Conservation (phyloP, 2,797 vertebrate species). For the Tenualosa ilisha region DNA sequence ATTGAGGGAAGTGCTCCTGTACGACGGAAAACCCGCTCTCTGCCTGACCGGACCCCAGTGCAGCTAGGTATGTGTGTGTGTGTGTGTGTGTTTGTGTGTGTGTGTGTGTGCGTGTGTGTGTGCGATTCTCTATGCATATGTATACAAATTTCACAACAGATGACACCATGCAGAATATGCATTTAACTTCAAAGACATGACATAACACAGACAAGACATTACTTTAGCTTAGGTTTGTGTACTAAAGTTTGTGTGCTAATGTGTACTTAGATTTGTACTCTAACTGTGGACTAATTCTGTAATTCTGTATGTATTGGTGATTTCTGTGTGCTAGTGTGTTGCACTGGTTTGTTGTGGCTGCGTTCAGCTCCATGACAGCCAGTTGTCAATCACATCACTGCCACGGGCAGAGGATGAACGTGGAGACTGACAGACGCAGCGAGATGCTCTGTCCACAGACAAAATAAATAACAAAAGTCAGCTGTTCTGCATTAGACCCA, state of each 20-base stretch:
- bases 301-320: not conserved
- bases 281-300: not conserved
- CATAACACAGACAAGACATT: not conserved
- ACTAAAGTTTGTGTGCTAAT: too few relatives aligned
- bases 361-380: not conserved
- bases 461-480: conserved; percentile 3
- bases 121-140: not conserved
- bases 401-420: not conserved
- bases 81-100: conserved; percentile 28
- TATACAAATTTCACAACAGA: too few relatives aligned
- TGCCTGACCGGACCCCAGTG: conserved; percentile 80
- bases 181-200: too few relatives aligned
- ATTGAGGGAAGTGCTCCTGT: conserved; percentile 79
- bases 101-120: not conserved
- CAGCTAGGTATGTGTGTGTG: conserved; percentile 34
- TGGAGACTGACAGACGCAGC: not conserved
- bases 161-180: too few relatives aligned
- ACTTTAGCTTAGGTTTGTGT: not conserved
- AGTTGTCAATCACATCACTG: not conserved
- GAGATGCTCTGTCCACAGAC: not conserved
- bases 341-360: not conserved
- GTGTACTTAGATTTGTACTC: too few relatives aligned
- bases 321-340: not conserved
- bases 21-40: conserved; percentile 86
- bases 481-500: not conserved